These are phyloP conservation scores for Ivindomyrus marchei DNA, from an alignment of 2,113 vertebrate genomes.

Conservation along the genomic window DNA sequence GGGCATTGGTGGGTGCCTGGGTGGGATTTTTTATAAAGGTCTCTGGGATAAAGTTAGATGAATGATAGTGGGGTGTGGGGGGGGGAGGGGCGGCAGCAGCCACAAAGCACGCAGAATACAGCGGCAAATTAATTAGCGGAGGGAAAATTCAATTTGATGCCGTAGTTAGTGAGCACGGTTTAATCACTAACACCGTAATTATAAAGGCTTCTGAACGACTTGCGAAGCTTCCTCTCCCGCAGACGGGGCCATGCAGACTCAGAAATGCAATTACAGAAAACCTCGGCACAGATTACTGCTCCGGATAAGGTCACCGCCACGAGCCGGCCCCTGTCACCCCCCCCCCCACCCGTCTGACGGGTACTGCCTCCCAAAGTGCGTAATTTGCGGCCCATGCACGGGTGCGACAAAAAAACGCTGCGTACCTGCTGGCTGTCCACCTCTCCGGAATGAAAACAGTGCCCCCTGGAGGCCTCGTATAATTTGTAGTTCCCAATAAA, in stretches of 20 bases:
- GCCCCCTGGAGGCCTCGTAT: neutral
- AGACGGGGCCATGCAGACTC: neutral
- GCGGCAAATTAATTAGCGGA: slow-evolving; percentile 18
- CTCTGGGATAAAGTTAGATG: neutral
- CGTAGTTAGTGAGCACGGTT: neutral
- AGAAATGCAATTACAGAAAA: slow-evolving; percentile 13
- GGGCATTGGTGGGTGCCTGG: neutral
- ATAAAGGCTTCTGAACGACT: neutral
- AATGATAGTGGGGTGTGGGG: neutral
- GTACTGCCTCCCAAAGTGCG: neutral
- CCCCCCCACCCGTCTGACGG: neutral
- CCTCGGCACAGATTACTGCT: neutral
- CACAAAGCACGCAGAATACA: neutral
- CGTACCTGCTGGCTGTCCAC: too few species aligned
- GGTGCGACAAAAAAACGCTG: neutral
- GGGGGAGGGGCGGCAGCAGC: too few species aligned
- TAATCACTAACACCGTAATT: slow-evolving; percentile 19
- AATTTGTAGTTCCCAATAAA: slow-evolving; percentile 3
- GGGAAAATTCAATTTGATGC: slow-evolving; percentile 21
- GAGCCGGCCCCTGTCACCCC: neutral
- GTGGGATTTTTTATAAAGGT: neutral
- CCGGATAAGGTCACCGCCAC: neutral
- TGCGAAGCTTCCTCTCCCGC: neutral
- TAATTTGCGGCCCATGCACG: neutral
- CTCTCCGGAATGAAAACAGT: neutral